A percentile compares a stretch with the other conserved stretches of the same genome.
Evolutionary conservation across 2,113 vertebrate species (phyloP).

Genomic region (Sula dactylatra): DNA sequence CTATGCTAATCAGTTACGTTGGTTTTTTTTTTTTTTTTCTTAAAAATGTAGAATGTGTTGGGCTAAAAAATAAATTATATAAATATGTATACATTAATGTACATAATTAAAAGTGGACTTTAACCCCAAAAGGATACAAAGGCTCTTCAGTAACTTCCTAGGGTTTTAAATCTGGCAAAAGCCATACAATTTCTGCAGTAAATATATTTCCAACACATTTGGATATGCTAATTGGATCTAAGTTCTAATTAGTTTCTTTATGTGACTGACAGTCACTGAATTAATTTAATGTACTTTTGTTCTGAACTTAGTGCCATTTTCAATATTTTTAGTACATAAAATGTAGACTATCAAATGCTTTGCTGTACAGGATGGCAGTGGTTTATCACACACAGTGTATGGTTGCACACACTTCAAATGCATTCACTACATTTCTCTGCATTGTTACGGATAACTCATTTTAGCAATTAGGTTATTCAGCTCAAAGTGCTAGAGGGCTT

Average conservation of each 20-base stretch:
- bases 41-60: background rate
- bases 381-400: background rate
- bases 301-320: constrained; percentile 33
- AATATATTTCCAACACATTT: constrained; percentile 66
- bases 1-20: background rate
- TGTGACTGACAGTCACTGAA: constrained; percentile 56
- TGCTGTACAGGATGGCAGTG: background rate
- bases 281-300: constrained; percentile 64
- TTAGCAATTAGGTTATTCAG: background rate
- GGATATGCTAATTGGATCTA: constrained; percentile 70
- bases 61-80: constrained; percentile 42
- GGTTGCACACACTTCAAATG: background rate
- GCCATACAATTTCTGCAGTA: constrained; percentile 40
- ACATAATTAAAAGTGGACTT: constrained; percentile 46
- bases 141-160: constrained; percentile 37
- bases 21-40: background rate
- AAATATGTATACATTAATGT: constrained; percentile 27
- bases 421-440: background rate
- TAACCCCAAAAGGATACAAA: constrained; percentile 52
- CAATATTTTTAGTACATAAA: constrained; percentile 5
- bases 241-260: constrained; percentile 73
- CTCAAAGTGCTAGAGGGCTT: background rate
- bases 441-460: background rate
- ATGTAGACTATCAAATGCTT: background rate
- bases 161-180: constrained; percentile 57